Conservation (phyloP, 2,797 vertebrate species). For the Pempheris klunzingeri region DNA sequence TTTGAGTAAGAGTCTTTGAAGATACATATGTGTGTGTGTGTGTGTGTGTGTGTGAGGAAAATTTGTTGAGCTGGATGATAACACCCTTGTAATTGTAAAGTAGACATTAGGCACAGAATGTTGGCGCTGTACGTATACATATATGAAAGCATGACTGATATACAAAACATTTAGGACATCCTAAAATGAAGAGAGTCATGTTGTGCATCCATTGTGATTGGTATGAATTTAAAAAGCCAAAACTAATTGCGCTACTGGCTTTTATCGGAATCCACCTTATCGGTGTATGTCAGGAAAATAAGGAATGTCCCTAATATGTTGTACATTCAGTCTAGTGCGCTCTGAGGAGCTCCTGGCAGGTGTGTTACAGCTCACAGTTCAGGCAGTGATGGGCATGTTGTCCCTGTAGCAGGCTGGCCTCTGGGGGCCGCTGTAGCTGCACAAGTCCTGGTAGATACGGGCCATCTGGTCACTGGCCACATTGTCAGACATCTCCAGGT, state of each 20-base stretch:
- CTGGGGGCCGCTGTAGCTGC: constrained; percentile 84
- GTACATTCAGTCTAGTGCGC: constrained; percentile 17
- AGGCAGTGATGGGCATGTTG: constrained; percentile 89
- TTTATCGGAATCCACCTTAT: background rate
- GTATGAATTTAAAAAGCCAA: background rate
- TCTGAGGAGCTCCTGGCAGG: constrained; percentile 23
- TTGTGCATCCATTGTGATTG: constrained; percentile 7
- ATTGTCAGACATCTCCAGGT: constrained; percentile 86
- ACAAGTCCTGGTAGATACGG: constrained; percentile 94
- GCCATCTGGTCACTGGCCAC: constrained; percentile 89
- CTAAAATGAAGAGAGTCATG: constrained; percentile 17
- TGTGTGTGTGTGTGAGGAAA: too few relatives aligned
- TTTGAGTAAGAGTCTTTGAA: constrained; percentile 6
- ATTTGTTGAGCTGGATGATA: constrained; percentile 9
- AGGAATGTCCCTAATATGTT: constrained; percentile 25
- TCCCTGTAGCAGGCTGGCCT: constrained; percentile 84
- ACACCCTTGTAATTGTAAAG: constrained; percentile 20
- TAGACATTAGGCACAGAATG: constrained; percentile 23
- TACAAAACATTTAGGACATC: constrained; percentile 7
- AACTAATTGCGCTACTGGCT: background rate
- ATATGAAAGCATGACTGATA: constrained; percentile 19
- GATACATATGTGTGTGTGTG: too few relatives aligned
- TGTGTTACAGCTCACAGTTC: constrained; percentile 52
- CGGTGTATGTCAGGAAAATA: constrained; percentile 15
- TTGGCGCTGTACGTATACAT: constrained; percentile 8